A percentile compares a stretch with the other conserved stretches of the same genome.
Evolutionary conservation across 2,113 vertebrate species (phyloP).

Genomic region (Maccullochella peelii): DNA sequence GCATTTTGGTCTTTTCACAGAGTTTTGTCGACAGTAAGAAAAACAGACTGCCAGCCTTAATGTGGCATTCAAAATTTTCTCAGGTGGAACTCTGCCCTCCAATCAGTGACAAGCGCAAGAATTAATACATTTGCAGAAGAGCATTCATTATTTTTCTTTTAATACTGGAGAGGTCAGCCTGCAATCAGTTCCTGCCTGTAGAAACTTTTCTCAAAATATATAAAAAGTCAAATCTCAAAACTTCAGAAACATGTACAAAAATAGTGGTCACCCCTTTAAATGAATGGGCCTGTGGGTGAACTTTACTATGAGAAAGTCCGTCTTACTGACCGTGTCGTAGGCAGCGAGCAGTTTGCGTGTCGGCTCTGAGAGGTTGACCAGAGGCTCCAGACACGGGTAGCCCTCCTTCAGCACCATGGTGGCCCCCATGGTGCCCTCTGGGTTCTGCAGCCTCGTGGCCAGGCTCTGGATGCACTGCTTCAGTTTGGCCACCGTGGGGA

Average conservation of each 20-base stretch:
- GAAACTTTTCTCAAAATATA: not conserved
- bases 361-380: conserved; percentile 86
- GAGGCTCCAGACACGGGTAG: conserved; percentile 92
- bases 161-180: not conserved
- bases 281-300: not conserved
- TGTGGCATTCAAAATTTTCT: not conserved
- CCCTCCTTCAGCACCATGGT: conserved; percentile 89
- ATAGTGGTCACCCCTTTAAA: not conserved
- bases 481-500: conserved; percentile 92
- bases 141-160: not conserved
- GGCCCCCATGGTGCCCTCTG: conserved; percentile 87
- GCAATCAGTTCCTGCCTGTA: not conserved
- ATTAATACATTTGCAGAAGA: not conserved
- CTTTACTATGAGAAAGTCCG: not conserved
- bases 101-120: not conserved
- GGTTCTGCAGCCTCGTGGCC: conserved; percentile 88
- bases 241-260: not conserved
- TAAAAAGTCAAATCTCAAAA: not conserved
- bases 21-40: too few relatives aligned
- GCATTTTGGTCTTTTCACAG: not conserved
- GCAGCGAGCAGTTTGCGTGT: conserved; percentile 92
- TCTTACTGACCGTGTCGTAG: conserved; percentile 89
- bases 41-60: not conserved
- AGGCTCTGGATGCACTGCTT: conserved; percentile 98
- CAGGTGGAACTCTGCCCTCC: not conserved